Base-by-base conservation (phyloP, 2,113 vertebrate species). In the Eira barbara region DNA sequence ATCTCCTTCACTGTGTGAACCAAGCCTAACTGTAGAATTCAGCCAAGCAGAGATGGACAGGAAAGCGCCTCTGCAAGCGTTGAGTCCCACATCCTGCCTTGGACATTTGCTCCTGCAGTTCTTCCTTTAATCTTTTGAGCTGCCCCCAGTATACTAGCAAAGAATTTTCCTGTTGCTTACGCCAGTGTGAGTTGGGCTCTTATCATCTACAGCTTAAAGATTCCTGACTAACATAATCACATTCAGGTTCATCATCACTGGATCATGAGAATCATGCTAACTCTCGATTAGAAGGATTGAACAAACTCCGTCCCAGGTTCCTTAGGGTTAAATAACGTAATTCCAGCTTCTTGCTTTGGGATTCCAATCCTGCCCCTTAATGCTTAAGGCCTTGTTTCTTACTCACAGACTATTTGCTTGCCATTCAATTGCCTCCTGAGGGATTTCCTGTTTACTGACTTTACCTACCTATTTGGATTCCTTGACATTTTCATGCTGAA, bases 121-220 rank as follows among this genome's bases (percentile, higher is more conserved):
- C 57, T 93, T 91, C 59, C 45, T 95, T 96, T 29, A 55, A 65
- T 79, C n/a, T 83, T 88, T 21, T 83, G 92, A 91, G 42, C 39
- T 80, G 21, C 21, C 13, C 4, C 36, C 34, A 57, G 36, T 42
- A 59, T 36, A 15, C 3, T 1, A 59, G 2, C 65, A 94, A 87
- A 49, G 29, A 78, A 78, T 63, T 87, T 52, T 71, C 67, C 61
- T 42, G 9, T 89, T 21, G 20, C 61, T 82, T 65, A 55, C 55
- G 18, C 20, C 82, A 84, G 20, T 49, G 20, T 84, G 45, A 95
- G 59, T 39, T 91, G 52, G 42, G 57, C 69, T 97, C 59, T 45
- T 93, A n/a, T 47, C 27, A 17, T 49, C 82, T 39, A 86, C 20
- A 42, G 52, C n/a, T 49, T 81, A 74, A n/a, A 95, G 76, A 84